Evolutionary conservation across 2,888 invertebrate genomes (phyloP).

Genomic region (Agonopterix alstromeriana): DNA sequence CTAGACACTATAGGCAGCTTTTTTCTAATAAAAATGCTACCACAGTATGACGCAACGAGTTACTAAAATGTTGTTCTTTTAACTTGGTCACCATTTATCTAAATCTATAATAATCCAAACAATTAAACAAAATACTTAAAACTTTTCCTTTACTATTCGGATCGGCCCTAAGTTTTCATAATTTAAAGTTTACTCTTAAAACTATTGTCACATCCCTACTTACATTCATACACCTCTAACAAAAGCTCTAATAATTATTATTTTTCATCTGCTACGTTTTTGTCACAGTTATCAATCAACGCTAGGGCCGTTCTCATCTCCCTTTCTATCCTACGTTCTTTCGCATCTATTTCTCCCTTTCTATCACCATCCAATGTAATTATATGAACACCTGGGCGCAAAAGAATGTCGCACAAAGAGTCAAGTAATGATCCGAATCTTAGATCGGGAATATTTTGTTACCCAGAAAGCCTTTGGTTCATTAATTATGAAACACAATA

Average conservation of each 20-base stretch:
- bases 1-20: no score
- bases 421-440: conserved; percentile 73
- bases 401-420: conserved; percentile 75
- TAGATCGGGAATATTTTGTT: conserved; percentile 72
- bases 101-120: no score
- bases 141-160: no score
- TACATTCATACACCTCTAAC: conserved; percentile 65
- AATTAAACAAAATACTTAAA: no score
- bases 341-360: conserved; percentile 39
- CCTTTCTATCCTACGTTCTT: conserved; percentile 26
- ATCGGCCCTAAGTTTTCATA: no score
- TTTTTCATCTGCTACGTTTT: conserved; percentile 76
- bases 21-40: no score
- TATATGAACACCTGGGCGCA: conserved; percentile 75
- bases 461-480: conserved; percentile 73
- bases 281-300: conserved; percentile 79
- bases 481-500: conserved; percentile 77
- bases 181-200: no score
- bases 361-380: conserved; percentile 59
- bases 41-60: no score
- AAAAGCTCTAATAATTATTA: conserved; percentile 75
- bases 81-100: no score
- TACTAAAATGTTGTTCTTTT: no score
- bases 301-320: conserved; percentile 49
- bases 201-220: conserved; percentile 45